These are phyloP conservation scores for Cremastinae sp. DNA, from an alignment of 2,888 invertebrate genomes.

Conservation along the genomic window DNA sequence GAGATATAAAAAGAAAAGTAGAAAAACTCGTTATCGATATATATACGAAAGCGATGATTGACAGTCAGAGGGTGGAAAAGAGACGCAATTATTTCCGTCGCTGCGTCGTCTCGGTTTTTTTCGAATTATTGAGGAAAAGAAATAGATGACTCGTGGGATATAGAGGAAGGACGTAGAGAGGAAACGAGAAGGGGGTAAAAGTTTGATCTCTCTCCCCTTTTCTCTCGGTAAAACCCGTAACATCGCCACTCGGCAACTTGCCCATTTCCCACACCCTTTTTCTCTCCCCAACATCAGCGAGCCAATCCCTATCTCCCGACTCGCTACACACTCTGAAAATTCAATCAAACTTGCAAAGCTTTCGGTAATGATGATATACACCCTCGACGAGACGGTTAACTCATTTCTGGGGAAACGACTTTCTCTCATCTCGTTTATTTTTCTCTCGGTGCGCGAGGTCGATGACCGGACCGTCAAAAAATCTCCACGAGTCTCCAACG, in stretches of 20 bases:
- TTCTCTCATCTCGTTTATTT: neutral
- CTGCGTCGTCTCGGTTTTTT: conserved; percentile 7
- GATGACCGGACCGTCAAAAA: neutral
- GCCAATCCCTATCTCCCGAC: conserved; percentile 35
- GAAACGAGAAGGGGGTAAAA: conserved; percentile 26
- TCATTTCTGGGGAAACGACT: neutral
- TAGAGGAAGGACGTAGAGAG: neutral
- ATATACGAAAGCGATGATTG: conserved; percentile 40
- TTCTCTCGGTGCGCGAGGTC: conserved; percentile 2
- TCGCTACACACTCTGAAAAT: conserved; percentile 59
- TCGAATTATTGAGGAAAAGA: conserved; percentile 28
- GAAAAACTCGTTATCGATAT: neutral
- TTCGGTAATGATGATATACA: conserved; percentile 56
- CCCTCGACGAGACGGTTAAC: conserved; percentile 4
- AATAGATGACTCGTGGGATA: neutral
- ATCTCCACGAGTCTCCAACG: neutral
- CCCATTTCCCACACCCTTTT: conserved; percentile 64
- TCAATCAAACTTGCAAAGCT: conserved; percentile 75
- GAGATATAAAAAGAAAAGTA: conserved; percentile 31
- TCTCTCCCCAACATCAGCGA: neutral
- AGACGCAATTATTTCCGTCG: conserved; percentile 46
- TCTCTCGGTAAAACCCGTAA: conserved; percentile 38
- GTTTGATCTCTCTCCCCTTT: conserved; percentile 17
- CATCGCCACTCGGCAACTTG: conserved; percentile 65
- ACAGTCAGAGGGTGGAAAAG: conserved; percentile 17